A percentile compares a stretch with the other conserved stretches of the same genome.
Conservation (phyloP, 92 coral and sea anemone species). For the Bergia sp. region DNA sequence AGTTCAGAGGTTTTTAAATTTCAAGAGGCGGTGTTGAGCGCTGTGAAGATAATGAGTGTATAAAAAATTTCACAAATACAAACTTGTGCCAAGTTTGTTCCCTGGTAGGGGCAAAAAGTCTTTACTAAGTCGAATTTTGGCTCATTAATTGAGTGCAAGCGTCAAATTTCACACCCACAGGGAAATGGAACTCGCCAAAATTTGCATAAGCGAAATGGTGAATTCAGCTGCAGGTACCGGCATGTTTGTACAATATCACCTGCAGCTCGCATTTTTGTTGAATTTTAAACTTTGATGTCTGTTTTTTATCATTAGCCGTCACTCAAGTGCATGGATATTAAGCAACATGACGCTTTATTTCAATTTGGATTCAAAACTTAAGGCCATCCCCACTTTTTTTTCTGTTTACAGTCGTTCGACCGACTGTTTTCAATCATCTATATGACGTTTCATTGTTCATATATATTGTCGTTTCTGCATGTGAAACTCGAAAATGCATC, state of each 20-base stretch:
- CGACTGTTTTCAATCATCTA: too few species aligned
- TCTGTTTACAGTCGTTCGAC: too few species aligned
- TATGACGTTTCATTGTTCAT: too few species aligned
- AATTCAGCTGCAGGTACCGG: neutral
- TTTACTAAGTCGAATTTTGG: neutral
- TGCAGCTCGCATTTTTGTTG: neutral
- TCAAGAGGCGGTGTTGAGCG: neutral
- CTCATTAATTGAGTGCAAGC: neutral
- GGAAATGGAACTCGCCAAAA: too few species aligned
- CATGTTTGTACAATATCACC: neutral
- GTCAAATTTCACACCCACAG: too few species aligned
- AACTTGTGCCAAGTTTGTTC: neutral
- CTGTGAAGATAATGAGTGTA: neutral
- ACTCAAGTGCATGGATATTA: neutral
- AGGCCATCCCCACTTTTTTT: too few species aligned
- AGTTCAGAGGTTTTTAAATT: neutral
- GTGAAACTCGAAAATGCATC: too few species aligned
- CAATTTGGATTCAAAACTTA: too few species aligned
- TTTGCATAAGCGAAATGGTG: neutral
- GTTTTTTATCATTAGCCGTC: neutral
- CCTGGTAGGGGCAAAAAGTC: neutral
- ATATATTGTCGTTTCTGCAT: too few species aligned
- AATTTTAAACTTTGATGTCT: neutral
- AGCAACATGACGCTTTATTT: neutral
- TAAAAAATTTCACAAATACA: too few species aligned